Conservation (phyloP, 2,888 invertebrate genomes). For the Halictus quadricinctus region DNA sequence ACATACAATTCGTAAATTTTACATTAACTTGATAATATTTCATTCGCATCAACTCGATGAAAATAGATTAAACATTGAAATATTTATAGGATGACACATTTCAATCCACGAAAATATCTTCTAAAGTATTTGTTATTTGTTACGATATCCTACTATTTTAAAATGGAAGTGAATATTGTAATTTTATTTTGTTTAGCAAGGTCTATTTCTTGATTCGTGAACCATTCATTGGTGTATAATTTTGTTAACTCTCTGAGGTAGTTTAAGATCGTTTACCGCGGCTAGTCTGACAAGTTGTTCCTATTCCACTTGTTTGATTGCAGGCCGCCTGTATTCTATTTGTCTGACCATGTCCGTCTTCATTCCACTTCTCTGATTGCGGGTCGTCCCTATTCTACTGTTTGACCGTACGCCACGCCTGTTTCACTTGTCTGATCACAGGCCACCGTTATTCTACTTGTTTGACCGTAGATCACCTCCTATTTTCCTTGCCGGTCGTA, state of each 20-base stretch:
- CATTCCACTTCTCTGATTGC: constrained; percentile 7
- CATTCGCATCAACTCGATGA: not conserved
- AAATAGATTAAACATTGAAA: not conserved
- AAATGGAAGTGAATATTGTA: not conserved
- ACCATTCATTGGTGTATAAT: not conserved
- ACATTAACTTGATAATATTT: not conserved
- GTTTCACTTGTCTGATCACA: constrained; percentile 10
- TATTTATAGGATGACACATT: not conserved
- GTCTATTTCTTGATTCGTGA: not conserved
- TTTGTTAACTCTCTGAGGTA: not conserved
- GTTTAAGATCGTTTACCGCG: not conserved
- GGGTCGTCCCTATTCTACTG: not conserved
- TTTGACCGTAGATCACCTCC: constrained; percentile 4
- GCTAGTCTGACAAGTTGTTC: not conserved
- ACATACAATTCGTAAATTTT: not conserved
- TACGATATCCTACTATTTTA: not conserved
- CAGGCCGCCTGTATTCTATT: not conserved
- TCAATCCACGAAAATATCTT: not conserved
- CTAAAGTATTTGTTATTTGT: not conserved
- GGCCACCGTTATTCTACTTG: constrained; percentile 14
- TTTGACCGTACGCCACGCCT: not conserved
- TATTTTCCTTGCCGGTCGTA: not conserved
- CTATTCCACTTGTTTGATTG: not conserved
- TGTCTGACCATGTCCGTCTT: not conserved
- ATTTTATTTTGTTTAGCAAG: not conserved